Evolutionary conservation across 2,797 vertebrate genomes (phyloP), one percentile per base, ranked within the genome.

Genomic region (Chromis chromis): DNA sequence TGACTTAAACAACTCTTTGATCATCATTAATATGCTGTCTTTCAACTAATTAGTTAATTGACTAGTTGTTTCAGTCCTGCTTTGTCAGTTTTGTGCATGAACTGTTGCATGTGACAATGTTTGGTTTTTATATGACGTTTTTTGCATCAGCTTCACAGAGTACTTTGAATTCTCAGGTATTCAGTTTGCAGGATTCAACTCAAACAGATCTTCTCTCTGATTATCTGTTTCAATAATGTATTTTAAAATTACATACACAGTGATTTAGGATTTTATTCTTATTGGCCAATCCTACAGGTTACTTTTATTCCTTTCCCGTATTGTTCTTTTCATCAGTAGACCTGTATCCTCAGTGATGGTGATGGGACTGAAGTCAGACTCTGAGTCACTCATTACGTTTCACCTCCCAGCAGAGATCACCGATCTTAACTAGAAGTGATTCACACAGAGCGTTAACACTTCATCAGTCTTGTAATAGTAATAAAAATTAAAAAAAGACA

Each of bases 341-440:
- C 4, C 24, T 56, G 22, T 21, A 11, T 36, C 25, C 22, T 40
- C 50, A 39, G 9, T 50, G 52, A 19, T 52, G 33, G 33, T 52
- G 58, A 61, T 36, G 57, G 12, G 46, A 39, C 27, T 53, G 54
- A 70, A 25, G 48, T 61, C 52, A 48, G 33, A 54, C 36, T 48
- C 36, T 42, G 65, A 74, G 33, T 69, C 66, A 65, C 68, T 77
- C 76, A 58, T 53, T 19, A 9, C 4, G 40, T 31, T 60, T 57
- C 21, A 62, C n/a, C 60, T 65, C 59, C n/a, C 48, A 33, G 28
- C 33, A 27, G 19, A 14, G 4, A 52, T 60, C 63, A 53, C 40
- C 44, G 56, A 27, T 65, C 55, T 66, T 21, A 64, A 6, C 63
- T 10, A 57, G 1, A 48, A 17, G 12, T 70, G 65, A 76, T 54